Base-by-base conservation (phyloP, 2,888 invertebrate species). In the Drosophila histrio region DNA sequence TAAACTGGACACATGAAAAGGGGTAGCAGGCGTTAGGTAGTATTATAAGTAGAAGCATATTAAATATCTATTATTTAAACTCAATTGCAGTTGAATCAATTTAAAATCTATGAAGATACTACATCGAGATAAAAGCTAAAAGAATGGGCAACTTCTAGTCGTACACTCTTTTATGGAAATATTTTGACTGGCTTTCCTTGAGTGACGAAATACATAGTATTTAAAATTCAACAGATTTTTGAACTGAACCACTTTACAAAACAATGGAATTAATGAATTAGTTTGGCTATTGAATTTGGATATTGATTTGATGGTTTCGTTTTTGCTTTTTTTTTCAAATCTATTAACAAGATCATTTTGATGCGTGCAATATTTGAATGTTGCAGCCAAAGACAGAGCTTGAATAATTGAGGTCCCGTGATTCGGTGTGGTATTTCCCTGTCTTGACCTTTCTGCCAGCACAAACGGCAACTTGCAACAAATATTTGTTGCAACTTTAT, bases 401-500 rank as follows among this genome's bases (percentile, higher is more conserved):
- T 17, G 38, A 59, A 60, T 52, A 69, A 57, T 53, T 59, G 43
- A 21, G 54, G 53, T 71, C 49, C 64, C 49, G 38, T 44, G 39
- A 49, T 30, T 63, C 47, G 60, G 47, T 5, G 28, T 56, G 32
- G 49, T 49, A 56, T 50, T 52, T 60, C 53, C 59, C 52, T 50
- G 57, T 56, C 56, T 46, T 57, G 64, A 66, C 54, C 38, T 71
- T 65, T 63, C 74, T 77, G 77, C 70, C 79, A 66, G 64, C 68
- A 61, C n/a, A n/a, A n/a, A 57, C 59, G 44, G 54, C 63, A 70
- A 61, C 69, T 56, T 34, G 38, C 46, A 52, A 59, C 44, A 78
- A 79, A 84, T 84, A 78, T 81, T 84, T 69, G 77, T 81, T 65
- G 77, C 82, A 75, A 79, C 72, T 71, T 85, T 79, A 82, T 82